Percentiles rank a stretch among this genome's conserved stretches.
These are phyloP conservation scores for Myiotriccus ornatus DNA, from an alignment of 2,797 vertebrate species.

Conservation along the genomic window DNA sequence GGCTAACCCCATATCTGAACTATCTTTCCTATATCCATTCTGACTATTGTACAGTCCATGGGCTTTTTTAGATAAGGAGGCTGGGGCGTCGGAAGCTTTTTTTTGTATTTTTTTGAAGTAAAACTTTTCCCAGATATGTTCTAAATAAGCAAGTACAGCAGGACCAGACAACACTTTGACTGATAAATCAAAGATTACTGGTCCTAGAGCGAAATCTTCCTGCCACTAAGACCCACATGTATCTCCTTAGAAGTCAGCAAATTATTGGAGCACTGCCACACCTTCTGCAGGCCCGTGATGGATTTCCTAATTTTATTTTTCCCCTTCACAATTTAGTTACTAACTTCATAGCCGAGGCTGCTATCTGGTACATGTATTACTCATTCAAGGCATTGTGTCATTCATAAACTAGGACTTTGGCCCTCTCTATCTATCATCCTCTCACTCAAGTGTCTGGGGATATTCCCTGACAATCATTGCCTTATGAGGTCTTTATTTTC, in stretches of 20 bases:
- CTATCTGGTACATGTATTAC: fast-evolving
- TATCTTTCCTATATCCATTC: not conserved
- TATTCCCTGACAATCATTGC: not conserved
- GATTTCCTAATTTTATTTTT: not conserved
- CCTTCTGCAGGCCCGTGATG: not conserved
- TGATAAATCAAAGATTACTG: not conserved
- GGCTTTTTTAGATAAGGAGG: not conserved
- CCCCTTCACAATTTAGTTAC: not conserved
- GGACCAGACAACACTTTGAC: not conserved
- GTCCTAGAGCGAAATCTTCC: not conserved
- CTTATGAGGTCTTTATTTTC: not conserved
- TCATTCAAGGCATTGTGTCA: not conserved
- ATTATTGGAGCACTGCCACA: not conserved
- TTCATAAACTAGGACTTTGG: not conserved
- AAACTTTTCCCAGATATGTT: not conserved
- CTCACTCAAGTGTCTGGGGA: not conserved
- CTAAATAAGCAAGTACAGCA: not conserved
- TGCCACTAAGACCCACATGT: not conserved
- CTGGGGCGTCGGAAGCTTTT: fast-evolving
- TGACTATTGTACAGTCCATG: not conserved
- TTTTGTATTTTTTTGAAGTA: not conserved
- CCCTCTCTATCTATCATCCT: not conserved
- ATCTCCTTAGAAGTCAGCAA: not conserved
- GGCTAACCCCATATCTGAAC: not conserved
- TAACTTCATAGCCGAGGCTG: not conserved